Conservation (phyloP, 2,888 invertebrate species). For the Agriopis aurantiaria region DNA sequence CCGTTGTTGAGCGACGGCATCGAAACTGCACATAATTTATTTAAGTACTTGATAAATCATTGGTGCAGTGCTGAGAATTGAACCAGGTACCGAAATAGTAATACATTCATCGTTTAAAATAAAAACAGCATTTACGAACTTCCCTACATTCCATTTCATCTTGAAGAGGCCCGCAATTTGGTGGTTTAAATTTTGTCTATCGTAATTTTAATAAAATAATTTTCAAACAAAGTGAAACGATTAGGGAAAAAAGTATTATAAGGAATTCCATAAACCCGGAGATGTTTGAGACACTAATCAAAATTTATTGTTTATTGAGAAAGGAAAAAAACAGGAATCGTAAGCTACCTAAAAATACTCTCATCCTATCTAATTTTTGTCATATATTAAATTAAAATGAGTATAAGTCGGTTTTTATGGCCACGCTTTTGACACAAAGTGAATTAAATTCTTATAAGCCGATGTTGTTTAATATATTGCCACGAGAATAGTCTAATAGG, state of each 20-base stretch:
- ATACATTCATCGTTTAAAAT: no score
- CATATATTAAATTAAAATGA: slow-evolving; percentile 76
- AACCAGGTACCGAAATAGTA: no score
- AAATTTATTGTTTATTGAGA: slow-evolving; percentile 72
- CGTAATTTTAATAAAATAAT: no score
- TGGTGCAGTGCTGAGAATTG: no score
- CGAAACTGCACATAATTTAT: no score
- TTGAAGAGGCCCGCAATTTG: no score
- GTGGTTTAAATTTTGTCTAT: no score
- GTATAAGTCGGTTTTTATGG: slow-evolving; percentile 76
- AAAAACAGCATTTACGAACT: no score
- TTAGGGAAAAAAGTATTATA: background rate
- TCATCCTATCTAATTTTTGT: slow-evolving; percentile 58
- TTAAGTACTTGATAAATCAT: no score
- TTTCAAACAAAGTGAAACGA: no score
- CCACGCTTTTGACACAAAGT: slow-evolving; percentile 56
- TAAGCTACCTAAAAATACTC: slow-evolving; percentile 57
- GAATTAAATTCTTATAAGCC: slow-evolving; percentile 70
- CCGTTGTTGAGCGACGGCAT: no score
- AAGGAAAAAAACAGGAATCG: slow-evolving; percentile 66
- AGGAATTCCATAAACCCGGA: slow-evolving; percentile 43
- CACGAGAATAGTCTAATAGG: slow-evolving; percentile 45
- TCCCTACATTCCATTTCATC: no score
- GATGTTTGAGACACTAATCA: slow-evolving; percentile 45
- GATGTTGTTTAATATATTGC: slow-evolving; percentile 58